phyloP scores from a whole-genome alignment of 1,140 invertebrate species.

The Monochamus saltuarius region DNA sequence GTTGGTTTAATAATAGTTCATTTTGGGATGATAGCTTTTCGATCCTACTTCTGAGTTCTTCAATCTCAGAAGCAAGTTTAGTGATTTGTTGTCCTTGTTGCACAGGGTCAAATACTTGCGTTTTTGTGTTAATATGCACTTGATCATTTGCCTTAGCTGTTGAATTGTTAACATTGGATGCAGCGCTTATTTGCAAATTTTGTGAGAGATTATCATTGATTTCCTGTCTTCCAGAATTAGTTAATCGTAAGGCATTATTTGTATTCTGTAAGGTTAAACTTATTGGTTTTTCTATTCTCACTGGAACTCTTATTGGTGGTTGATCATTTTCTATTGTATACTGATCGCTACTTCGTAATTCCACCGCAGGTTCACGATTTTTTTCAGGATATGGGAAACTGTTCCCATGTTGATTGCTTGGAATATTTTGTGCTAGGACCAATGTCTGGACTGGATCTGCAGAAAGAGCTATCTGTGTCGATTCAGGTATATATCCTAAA shows the following conservation, averaged over 20 bases:
- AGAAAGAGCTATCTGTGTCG: neutral
- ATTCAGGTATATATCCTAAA: constrained; percentile 28
- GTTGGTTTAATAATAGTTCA: constrained; percentile 39
- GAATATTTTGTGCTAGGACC: neutral
- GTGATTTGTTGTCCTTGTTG: constrained; percentile 43
- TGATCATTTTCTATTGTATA: neutral
- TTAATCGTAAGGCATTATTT: no score
- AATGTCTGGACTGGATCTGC: neutral
- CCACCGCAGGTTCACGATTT: neutral
- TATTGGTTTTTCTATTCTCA: no score
- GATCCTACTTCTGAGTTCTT: constrained; percentile 42
- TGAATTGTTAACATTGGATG: neutral
- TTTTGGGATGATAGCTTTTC: constrained; percentile 44
- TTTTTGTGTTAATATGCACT: neutral
- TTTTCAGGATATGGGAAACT: neutral
- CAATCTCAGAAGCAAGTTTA: constrained; percentile 45
- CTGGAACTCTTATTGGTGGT: neutral
- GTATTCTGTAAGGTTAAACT: no score
- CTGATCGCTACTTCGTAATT: neutral
- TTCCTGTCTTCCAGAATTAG: neutral
- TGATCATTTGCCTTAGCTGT: constrained; percentile 8
- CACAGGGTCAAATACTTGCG: constrained; percentile 30
- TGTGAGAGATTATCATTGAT: constrained; percentile 7
- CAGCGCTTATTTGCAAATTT: neutral
- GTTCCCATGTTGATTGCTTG: neutral